Evolutionary conservation across 1,140 invertebrate genomes (phyloP).

Genomic region (Bombus consobrinus): DNA sequence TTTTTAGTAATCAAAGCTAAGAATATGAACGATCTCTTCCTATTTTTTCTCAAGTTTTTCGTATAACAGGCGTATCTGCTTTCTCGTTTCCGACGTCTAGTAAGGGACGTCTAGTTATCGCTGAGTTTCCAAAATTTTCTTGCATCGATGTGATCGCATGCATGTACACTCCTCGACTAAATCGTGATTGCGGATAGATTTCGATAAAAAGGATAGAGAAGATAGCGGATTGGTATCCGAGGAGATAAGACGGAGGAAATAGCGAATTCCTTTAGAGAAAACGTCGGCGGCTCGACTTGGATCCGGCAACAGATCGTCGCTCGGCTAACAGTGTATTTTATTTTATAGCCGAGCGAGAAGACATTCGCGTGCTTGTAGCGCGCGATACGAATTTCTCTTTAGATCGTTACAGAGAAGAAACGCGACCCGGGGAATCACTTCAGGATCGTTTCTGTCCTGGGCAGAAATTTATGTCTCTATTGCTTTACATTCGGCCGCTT

Average conservation of each 20-base stretch:
- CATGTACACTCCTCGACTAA: no score
- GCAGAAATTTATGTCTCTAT: neutral
- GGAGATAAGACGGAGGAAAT: neutral
- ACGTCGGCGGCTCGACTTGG: neutral
- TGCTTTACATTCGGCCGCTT: neutral
- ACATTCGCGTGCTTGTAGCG: neutral
- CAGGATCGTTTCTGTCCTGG: neutral
- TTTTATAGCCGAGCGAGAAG: neutral
- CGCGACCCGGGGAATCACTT: no score
- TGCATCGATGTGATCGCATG: no score
- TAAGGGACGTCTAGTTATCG: no score
- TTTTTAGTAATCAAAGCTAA: no score
- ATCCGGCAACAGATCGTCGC: neutral
- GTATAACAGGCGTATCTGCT: no score
- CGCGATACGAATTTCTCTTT: neutral
- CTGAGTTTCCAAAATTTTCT: no score
- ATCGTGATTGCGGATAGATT: no score
- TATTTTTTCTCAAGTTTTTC: no score
- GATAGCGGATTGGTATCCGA: no score
- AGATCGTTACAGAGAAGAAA: neutral
- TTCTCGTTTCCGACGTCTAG: no score
- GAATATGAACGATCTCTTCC: fast-evolving
- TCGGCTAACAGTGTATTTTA: neutral
- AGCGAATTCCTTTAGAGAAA: neutral
- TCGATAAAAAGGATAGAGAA: no score